These are phyloP conservation scores for Harpalus rubripes DNA, from an alignment of 2,888 invertebrate genomes.

Conservation along the genomic window DNA sequence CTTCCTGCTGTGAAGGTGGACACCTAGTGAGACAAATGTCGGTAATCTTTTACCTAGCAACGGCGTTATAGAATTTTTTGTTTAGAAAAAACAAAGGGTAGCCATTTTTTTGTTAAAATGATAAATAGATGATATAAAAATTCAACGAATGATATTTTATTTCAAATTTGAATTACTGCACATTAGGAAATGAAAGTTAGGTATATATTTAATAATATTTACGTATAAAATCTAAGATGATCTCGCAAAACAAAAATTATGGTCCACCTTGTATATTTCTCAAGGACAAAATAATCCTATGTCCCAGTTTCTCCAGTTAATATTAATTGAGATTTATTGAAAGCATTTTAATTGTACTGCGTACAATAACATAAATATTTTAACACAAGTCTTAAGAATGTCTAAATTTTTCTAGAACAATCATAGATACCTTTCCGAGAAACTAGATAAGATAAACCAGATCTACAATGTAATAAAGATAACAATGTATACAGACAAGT, in stretches of 20 bases:
- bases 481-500: not conserved
- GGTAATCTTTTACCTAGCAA: not conserved
- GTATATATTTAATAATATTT: too few species aligned
- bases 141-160: not conserved
- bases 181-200: not conserved
- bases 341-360: slow-evolving; percentile 49
- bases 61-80: not conserved
- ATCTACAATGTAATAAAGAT: not conserved
- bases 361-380: not conserved
- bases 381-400: too few species aligned
- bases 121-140: slow-evolving; percentile 7
- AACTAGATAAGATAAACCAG: not conserved
- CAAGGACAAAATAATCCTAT: slow-evolving; percentile 57
- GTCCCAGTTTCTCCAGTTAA: slow-evolving; percentile 60
- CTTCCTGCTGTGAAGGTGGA: too few species aligned
- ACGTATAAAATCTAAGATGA: too few species aligned
- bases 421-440: not conserved
- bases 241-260: too few species aligned
- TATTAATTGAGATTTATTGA: slow-evolving; percentile 60
- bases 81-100: not conserved
- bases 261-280: too few species aligned
- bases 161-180: not conserved
- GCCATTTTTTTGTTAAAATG: not conserved
- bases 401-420: too few species aligned
- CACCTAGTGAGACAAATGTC: too few species aligned